Conservation (phyloP, 1,140 invertebrate genomes). For the Zaprionus tsacasi region DNA sequence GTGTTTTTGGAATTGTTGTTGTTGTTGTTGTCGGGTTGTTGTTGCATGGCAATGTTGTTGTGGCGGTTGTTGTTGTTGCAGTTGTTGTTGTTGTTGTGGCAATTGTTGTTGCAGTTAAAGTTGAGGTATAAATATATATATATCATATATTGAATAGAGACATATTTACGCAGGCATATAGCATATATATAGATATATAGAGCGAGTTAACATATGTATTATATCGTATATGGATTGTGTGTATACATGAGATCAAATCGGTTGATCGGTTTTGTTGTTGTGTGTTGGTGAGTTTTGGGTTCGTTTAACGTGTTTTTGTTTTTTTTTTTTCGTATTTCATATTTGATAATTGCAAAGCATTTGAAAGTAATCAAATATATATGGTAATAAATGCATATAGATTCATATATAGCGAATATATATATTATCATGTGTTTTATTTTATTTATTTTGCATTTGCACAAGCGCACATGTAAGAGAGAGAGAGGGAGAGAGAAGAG, state of each 20-base stretch:
- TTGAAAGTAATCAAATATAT: conserved; percentile 33
- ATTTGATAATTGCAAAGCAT: conserved; percentile 42
- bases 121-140: conserved; percentile 19
- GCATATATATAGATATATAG: conserved; percentile 1
- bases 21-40: conserved; percentile 36
- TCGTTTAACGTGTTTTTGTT: neutral
- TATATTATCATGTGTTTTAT: conserved; percentile 27
- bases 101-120: conserved; percentile 26
- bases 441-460: conserved; percentile 45
- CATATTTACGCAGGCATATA: conserved; percentile 25
- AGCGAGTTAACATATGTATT: conserved; percentile 24
- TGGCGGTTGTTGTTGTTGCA: conserved; percentile 1
- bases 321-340: conserved; percentile 30
- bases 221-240: conserved; percentile 26
- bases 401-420: conserved; percentile 42
- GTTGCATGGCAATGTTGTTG: conserved; percentile 37
- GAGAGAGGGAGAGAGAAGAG: conserved; percentile 65
- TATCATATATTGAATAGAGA: conserved; percentile 29
- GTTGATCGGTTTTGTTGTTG: conserved; percentile 11
- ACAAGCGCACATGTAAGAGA: conserved; percentile 78
- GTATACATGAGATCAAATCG: conserved; percentile 33
- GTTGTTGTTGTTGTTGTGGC: conserved; percentile 29
- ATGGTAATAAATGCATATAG: conserved; percentile 25
- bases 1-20: conserved; percentile 29
- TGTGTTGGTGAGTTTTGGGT: conserved; percentile 15